phyloP scores from a whole-genome alignment of 2,888 invertebrate genomes.

The Venusia cambrica region DNA sequence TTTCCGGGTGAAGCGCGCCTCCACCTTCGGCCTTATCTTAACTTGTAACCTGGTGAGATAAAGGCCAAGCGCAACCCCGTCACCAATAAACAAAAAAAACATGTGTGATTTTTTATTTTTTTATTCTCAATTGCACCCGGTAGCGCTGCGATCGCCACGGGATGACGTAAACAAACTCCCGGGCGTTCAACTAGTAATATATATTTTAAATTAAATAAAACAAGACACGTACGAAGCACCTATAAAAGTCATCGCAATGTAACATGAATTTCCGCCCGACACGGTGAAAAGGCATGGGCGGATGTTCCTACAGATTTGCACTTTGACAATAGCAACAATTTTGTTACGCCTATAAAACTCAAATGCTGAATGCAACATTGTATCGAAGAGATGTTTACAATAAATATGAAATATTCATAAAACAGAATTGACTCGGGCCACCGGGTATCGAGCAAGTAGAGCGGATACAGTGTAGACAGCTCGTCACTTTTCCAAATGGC shows the following conservation, averaged over 20 bases:
- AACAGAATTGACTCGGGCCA: constrained; percentile 57
- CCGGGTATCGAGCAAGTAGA: constrained; percentile 49
- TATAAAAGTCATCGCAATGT: constrained; percentile 17
- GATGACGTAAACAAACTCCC: no score
- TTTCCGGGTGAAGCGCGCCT: no score
- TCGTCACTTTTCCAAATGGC: constrained; percentile 37
- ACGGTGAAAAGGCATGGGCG: constrained; percentile 31
- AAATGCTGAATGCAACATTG: constrained; percentile 64
- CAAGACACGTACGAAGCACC: constrained; percentile 10
- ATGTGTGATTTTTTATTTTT: no score
- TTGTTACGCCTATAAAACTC: constrained; percentile 58
- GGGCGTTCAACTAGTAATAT: no score
- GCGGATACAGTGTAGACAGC: constrained; percentile 34
- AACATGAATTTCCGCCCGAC: constrained; percentile 24
- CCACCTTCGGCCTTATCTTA: no score
- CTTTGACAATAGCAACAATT: constrained; percentile 43
- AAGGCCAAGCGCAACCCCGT: no score
- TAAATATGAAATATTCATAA: constrained; percentile 75
- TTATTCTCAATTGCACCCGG: no score
- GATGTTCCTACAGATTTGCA: constrained; percentile 37
- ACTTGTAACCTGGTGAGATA: no score
- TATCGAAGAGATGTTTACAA: constrained; percentile 65
- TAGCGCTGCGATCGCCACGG: no score
- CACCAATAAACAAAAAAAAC: no score
- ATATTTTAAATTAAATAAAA: no score